Conservation (phyloP, 1,140 invertebrate species). For the Anadara kagoshimensis region DNA sequence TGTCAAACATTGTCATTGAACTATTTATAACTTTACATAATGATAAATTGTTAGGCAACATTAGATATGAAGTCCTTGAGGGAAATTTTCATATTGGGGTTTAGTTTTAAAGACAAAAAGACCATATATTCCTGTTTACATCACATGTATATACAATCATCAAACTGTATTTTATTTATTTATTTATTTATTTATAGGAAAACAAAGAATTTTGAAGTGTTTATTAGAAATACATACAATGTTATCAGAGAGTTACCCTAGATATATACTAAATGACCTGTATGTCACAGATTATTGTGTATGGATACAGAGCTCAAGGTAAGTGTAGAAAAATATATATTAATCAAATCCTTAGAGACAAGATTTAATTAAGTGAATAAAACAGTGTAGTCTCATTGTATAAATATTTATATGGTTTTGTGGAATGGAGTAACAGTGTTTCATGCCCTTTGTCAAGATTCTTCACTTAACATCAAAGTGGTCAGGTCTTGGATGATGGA, state of each 20-base stretch:
- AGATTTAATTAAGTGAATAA: neutral
- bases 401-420: neutral
- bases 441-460: neutral
- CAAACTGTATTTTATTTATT: neutral
- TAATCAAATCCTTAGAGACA: no score
- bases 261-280: conserved; percentile 89
- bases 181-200: conserved; percentile 75
- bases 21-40: no score
- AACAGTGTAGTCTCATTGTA: neutral
- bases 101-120: no score
- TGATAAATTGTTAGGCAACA: neutral
- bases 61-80: neutral
- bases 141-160: no score
- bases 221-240: conserved; percentile 84
- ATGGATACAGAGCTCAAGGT: conserved; percentile 84
- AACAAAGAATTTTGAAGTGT: conserved; percentile 83
- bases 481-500: neutral
- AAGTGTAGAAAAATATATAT: conserved; percentile 4
- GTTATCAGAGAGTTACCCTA: conserved; percentile 82
- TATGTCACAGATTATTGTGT: conserved; percentile 92
- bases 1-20: no score
- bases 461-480: neutral
- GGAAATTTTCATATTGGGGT: no score
- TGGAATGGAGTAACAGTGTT: neutral
- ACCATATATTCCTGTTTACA: no score